Evolutionary conservation across 2,888 invertebrate genomes (phyloP).

Genomic region (Zygothrica quintamaculata): DNA sequence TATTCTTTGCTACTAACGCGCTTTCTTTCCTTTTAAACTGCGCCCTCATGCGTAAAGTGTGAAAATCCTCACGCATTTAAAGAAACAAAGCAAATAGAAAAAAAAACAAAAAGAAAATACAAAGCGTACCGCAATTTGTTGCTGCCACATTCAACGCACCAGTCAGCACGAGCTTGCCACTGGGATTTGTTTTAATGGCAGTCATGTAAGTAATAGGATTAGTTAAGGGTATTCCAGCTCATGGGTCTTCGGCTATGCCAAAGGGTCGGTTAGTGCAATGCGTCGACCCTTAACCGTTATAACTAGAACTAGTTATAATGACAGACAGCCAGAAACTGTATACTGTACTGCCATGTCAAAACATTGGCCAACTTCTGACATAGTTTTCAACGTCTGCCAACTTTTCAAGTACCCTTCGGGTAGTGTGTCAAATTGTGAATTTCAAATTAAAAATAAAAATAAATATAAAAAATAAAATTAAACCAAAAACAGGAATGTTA

Average conservation of each 20-base stretch:
- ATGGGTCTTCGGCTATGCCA: conserved; percentile 5
- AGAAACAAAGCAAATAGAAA: conserved; percentile 31
- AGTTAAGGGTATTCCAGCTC: conserved; percentile 31
- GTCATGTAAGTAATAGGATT: conserved; percentile 75
- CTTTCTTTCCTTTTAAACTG: not conserved
- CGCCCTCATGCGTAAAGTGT: conserved; percentile 68
- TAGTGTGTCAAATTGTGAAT: conserved; percentile 15
- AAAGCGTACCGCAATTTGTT: conserved; percentile 53
- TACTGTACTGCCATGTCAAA: not conserved
- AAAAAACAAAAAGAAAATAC: conserved; percentile 42
- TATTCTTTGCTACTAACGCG: not conserved
- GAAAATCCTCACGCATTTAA: conserved; percentile 70
- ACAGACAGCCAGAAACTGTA: not conserved
- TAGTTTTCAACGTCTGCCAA: conserved; percentile 37
- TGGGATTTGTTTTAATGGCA: conserved; percentile 50
- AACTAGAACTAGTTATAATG: no score
- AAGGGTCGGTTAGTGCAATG: conserved; percentile 3
- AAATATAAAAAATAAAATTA: conserved; percentile 3
- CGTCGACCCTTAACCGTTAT: conserved; percentile 6
- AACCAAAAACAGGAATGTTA: no score
- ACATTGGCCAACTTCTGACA: conserved; percentile 24
- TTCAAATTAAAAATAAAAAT: not conserved
- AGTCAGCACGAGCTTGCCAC: conserved; percentile 12
- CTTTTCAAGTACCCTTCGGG: conserved; percentile 28
- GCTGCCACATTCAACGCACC: conserved; percentile 37